Conservation (phyloP, 2,113 vertebrate genomes). For the Apodemus sylvaticus region DNA sequence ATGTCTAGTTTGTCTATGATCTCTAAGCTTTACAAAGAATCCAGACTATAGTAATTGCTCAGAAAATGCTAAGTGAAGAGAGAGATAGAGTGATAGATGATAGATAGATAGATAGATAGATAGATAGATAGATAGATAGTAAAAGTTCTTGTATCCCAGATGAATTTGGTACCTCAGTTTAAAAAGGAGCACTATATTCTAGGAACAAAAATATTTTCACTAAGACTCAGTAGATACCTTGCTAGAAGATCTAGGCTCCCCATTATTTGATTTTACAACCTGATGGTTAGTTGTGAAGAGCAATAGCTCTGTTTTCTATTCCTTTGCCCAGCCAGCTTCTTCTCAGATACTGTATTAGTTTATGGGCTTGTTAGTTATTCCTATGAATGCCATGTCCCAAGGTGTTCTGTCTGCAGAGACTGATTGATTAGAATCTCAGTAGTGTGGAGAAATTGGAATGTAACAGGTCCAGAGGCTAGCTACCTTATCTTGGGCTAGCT, state of each 20-base stretch:
- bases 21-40: neutral
- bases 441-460: neutral
- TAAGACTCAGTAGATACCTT: neutral
- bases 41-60: neutral
- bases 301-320: neutral
- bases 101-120: too few relatives aligned
- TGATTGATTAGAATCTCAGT: neutral
- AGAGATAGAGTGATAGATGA: neutral
- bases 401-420: neutral
- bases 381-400: neutral
- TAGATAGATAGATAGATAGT: neutral
- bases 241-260: neutral
- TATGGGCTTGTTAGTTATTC: neutral
- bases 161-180: neutral
- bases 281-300: neutral
- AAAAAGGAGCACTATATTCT: neutral
- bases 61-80: constrained; percentile 20
- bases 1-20: constrained; percentile 4
- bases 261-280: neutral
- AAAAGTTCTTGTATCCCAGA: neutral
- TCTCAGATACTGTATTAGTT: neutral
- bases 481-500: neutral
- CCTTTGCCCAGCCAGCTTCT: neutral
- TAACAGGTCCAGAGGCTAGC: neutral
- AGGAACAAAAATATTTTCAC: constrained; percentile 18